phyloP scores from a whole-genome alignment of 2,797 vertebrate species.

The Cynopterus sphinx region DNA sequence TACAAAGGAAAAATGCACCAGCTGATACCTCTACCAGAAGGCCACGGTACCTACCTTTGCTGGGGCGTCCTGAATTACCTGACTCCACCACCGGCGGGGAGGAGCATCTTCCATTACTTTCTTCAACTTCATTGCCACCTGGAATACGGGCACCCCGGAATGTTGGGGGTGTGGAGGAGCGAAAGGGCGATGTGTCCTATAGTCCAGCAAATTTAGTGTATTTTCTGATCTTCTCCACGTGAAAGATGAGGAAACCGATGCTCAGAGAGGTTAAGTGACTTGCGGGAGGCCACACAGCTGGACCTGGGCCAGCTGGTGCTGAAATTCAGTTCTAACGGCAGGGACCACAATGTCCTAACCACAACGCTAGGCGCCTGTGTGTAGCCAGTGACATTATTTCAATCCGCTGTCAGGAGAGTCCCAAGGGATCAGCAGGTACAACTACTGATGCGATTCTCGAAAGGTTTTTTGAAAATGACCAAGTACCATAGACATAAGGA shows the following conservation, averaged over 20 bases:
- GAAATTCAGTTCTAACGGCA: not conserved
- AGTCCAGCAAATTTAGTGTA: not conserved
- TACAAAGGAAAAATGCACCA: not conserved
- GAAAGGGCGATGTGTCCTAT: fast-evolving
- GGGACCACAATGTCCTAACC: not conserved
- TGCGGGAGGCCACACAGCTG: not conserved
- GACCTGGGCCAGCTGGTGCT: too few species aligned
- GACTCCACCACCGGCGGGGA: constrained; percentile 35
- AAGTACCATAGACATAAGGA: not conserved
- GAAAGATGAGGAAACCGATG: not conserved
- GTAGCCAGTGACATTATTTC: not conserved
- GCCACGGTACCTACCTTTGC: too few species aligned
- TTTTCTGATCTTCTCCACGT: not conserved
- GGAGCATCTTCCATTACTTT: constrained; percentile 46
- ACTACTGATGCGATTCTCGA: not conserved
- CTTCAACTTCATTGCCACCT: not conserved
- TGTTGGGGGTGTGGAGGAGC: not conserved
- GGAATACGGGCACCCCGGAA: constrained; percentile 32
- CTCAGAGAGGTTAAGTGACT: not conserved
- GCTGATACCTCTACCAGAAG: not conserved
- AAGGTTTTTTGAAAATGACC: not conserved
- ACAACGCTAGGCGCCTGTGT: not conserved
- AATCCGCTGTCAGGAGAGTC: not conserved
- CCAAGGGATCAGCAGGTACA: not conserved
- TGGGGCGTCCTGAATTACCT: constrained; percentile 9